Conservation (phyloP, 2,797 vertebrate species). For the Anguilla pacifica region DNA sequence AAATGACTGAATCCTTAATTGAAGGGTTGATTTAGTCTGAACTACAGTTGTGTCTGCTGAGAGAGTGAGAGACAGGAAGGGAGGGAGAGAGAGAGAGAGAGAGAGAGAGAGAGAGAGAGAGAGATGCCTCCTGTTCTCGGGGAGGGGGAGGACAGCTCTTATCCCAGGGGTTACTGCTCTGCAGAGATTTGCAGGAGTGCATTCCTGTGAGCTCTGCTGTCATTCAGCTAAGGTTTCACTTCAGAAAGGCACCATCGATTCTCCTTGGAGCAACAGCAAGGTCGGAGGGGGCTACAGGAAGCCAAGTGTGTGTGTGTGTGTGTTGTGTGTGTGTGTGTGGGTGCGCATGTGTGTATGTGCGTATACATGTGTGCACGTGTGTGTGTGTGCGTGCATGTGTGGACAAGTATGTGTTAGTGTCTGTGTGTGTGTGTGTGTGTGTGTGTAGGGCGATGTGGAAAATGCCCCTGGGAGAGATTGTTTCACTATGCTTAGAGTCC, state of each 20-base stretch:
- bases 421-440: background rate
- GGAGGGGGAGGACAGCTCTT: constrained; percentile 6
- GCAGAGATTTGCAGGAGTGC: background rate
- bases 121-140: background rate
- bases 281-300: constrained; percentile 50
- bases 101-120: constrained; percentile 16
- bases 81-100: constrained; percentile 9
- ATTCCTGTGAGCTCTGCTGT: constrained; percentile 60
- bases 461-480: background rate
- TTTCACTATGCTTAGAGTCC: background rate
- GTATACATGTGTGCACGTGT: too few species aligned
- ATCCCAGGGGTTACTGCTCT: background rate
- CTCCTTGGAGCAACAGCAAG: constrained; percentile 72
- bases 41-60: background rate
- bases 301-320: background rate
- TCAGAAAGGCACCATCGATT: constrained; percentile 68
- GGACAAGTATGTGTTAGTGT: background rate
- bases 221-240: constrained; percentile 69
- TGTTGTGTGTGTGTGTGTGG: background rate
- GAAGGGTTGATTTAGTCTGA: background rate
- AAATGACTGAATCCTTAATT: background rate
- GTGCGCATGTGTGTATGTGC: too few species aligned
- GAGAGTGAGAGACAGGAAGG: background rate
- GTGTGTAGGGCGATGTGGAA: background rate
- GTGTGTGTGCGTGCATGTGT: too few species aligned